Conservation (phyloP, 1,140 invertebrate genomes). For the Oryzaephilus surinamensis region DNA sequence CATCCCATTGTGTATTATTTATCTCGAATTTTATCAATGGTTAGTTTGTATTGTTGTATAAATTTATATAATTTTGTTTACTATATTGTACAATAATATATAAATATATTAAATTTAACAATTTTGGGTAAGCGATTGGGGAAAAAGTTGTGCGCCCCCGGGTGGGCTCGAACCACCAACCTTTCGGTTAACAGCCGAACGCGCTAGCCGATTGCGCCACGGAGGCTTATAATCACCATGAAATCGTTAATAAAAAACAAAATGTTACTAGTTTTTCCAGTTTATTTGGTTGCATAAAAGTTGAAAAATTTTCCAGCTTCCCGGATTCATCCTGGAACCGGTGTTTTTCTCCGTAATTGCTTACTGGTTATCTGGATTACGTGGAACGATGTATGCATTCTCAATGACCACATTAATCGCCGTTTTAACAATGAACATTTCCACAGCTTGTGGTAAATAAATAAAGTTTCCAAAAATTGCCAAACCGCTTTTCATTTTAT, state of each 20-base stretch:
- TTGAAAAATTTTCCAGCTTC: conserved; percentile 56
- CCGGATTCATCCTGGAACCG: conserved; percentile 66
- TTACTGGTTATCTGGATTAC: conserved; percentile 68
- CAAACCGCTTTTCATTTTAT: not conserved
- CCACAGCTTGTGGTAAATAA: conserved; percentile 65
- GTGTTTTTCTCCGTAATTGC: conserved; percentile 62
- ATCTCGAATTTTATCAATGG: conserved; percentile 63
- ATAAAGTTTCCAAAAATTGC: conserved; percentile 6
- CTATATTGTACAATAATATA: too few relatives aligned
- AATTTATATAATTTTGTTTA: too few relatives aligned
- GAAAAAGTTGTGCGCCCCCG: conserved; percentile 44
- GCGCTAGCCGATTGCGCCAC: conserved; percentile 59
- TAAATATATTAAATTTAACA: conserved; percentile 4
- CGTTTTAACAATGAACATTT: conserved; percentile 69
- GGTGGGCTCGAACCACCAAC: conserved; percentile 63
- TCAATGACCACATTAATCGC: conserved; percentile 53
- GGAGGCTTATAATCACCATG: conserved; percentile 37
- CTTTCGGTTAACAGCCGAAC: conserved; percentile 72
- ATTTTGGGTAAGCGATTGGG: not conserved
- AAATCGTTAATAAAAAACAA: not conserved
- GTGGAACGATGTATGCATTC: conserved; percentile 54
- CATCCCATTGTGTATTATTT: conserved; percentile 61
- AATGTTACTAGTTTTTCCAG: not conserved
- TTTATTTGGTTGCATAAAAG: too few relatives aligned
- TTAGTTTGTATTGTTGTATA: conserved; percentile 42